Conservation (phyloP, 2,888 invertebrate genomes). For the Drosophila acutilabella region DNA sequence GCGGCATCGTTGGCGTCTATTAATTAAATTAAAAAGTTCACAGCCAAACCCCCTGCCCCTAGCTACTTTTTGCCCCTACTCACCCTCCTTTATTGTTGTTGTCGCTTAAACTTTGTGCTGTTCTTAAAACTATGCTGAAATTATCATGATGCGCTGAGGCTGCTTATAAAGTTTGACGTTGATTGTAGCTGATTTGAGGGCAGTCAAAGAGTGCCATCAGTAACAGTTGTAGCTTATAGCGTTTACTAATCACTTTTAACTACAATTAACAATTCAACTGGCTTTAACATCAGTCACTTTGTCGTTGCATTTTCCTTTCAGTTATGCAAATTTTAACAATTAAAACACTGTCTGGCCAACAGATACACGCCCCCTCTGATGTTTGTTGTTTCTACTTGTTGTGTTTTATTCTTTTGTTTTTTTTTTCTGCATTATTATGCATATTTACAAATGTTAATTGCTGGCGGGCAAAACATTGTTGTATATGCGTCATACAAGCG, state of each 20-base stretch:
- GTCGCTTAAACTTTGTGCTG: constrained; percentile 29
- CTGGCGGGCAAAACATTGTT: constrained; percentile 64
- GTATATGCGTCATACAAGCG: constrained; percentile 10
- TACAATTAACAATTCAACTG: not conserved
- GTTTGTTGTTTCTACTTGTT: constrained; percentile 21
- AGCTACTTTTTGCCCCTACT: constrained; percentile 4
- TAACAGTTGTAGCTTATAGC: not conserved
- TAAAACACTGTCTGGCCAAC: constrained; percentile 58
- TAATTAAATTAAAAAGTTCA: constrained; percentile 80
- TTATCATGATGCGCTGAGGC: constrained; percentile 51
- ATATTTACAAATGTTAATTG: constrained; percentile 80
- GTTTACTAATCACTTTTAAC: no score
- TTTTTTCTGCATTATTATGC: constrained; percentile 66
- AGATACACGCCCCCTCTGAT: constrained; percentile 45
- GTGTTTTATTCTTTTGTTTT: constrained; percentile 14
- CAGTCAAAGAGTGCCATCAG: not conserved
- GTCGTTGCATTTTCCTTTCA: constrained; percentile 3
- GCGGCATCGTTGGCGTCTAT: constrained; percentile 66
- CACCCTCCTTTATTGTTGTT: constrained; percentile 10
- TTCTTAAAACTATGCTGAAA: constrained; percentile 66
- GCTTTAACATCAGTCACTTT: not conserved
- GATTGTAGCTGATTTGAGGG: not conserved
- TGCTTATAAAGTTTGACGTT: constrained; percentile 39
- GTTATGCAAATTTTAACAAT: constrained; percentile 72
- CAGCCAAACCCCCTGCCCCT: constrained; percentile 33